Evolutionary conservation across 2,888 invertebrate genomes (phyloP).

Genomic region (Eristalinus aeneus): DNA sequence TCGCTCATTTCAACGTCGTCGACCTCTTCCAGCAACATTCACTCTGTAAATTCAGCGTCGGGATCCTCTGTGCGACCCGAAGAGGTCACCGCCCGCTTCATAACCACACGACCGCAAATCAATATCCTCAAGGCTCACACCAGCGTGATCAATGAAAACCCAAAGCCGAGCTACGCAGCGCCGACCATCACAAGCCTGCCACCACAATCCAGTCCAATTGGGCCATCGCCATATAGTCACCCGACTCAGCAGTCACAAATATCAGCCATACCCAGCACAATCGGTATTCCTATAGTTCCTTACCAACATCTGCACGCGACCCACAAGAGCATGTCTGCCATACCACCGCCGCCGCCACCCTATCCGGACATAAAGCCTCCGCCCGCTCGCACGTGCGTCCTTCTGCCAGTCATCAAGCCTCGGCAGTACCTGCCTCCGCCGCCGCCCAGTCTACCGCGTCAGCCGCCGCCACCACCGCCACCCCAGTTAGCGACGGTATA

Average conservation of each 20-base stretch:
- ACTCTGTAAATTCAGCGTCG: slow-evolving; percentile 77
- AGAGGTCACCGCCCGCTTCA: slow-evolving; percentile 88
- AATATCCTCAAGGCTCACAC: slow-evolving; percentile 89
- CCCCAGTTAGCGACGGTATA: slow-evolving; percentile 87
- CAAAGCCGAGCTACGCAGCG: slow-evolving; percentile 83
- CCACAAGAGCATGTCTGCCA: slow-evolving; percentile 84
- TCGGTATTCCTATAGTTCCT: slow-evolving; percentile 81
- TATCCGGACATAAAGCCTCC: slow-evolving; percentile 82
- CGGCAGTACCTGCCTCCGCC: slow-evolving; percentile 85
- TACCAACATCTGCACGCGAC: slow-evolving; percentile 83
- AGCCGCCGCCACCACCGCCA: slow-evolving; percentile 85
- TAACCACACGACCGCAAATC: slow-evolving; percentile 89
- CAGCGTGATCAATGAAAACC: slow-evolving; percentile 85
- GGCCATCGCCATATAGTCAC: slow-evolving; percentile 76
- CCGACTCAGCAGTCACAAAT: slow-evolving; percentile 71
- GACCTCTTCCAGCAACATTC: slow-evolving; percentile 79
- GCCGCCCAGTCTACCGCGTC: slow-evolving; percentile 85
- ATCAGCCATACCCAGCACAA: slow-evolving; percentile 74
- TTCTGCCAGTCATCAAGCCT: slow-evolving; percentile 84
- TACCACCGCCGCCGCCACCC: slow-evolving; percentile 78
- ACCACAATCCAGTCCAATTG: slow-evolving; percentile 74
- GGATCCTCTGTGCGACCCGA: slow-evolving; percentile 82
- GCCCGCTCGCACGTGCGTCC: slow-evolving; percentile 82
- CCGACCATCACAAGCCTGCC: slow-evolving; percentile 76
- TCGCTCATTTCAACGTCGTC: slow-evolving; percentile 79